Evolutionary conservation across 2,113 vertebrate genomes (phyloP), one percentile per base, ranked within the genome.

Genomic region (Alectura lathami): DNA sequence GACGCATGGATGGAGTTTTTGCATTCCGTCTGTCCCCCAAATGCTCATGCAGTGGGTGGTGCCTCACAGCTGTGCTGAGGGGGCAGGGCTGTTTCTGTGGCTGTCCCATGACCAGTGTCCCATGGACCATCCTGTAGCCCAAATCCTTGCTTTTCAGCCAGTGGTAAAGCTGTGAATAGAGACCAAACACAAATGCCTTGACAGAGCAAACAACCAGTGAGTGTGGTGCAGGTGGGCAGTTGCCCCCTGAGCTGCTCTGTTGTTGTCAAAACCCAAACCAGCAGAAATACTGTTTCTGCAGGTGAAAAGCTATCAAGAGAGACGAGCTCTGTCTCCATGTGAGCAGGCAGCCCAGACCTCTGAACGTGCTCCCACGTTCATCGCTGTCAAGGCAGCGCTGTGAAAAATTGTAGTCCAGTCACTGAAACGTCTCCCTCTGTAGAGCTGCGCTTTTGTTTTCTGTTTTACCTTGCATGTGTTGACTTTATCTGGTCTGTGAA

Each of bases 391-490:
- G 81, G 36, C 5, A 3, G 15, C 0, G 4, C 74, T 2, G 2
- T 13, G 38, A 51, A 10, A 47, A 67, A 36, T 15, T 23, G 40
- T 3, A 38, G n/a, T 68, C 32, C 0, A 0, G 10, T 42, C 83
- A 51, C 1, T 36, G 72, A 24, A 51, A 15, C 23, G 2, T 13
- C 34, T 85, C 9, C n/a, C 32, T 53, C 36, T 56, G 38, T 50
- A 54, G 30, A 45, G 13, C 4, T 0, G 0, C 6, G 1, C 62
- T 50, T 53, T 80, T 34, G 27, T 13, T 72, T 70, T 13, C 14
- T 17, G 7, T 75, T 84, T 56, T 45, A 29, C 45, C n/a, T 89
- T 0, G 0, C 17, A 20, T 0, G 0, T 18, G 42, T 9, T 54
- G 8, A 3, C 53, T 54, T 90, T 32, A 17, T 70, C 38, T 8